These are phyloP conservation scores for Cremastinae sp. DNA, from an alignment of 2,888 invertebrate genomes.

Conservation along the genomic window DNA sequence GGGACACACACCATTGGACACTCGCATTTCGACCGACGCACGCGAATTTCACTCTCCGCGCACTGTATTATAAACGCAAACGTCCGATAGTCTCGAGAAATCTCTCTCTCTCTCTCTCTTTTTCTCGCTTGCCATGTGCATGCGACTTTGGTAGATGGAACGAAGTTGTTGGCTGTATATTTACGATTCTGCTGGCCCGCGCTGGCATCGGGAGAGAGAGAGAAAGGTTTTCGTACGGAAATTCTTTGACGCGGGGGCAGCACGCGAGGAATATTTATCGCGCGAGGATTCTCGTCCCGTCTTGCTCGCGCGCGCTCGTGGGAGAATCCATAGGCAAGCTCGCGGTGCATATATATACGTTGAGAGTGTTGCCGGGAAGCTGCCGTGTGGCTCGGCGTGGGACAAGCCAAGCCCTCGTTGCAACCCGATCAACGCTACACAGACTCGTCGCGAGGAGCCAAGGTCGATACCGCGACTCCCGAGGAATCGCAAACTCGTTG, in stretches of 20 bases:
- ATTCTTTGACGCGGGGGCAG: slow-evolving; percentile 64
- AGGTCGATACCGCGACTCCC: slow-evolving; percentile 56
- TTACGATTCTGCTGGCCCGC: slow-evolving; percentile 58
- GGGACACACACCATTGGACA: slow-evolving; percentile 57
- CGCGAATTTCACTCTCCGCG: slow-evolving; percentile 50
- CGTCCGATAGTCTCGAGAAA: slow-evolving; percentile 17
- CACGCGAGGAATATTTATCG: slow-evolving; percentile 66
- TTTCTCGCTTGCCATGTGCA: slow-evolving; percentile 18
- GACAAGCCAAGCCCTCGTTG: slow-evolving; percentile 45
- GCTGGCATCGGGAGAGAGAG: slow-evolving; percentile 36
- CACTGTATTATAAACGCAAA: slow-evolving; percentile 9
- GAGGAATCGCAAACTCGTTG: slow-evolving; percentile 61
- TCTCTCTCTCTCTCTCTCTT: slow-evolving; percentile 15
- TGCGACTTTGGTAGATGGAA: slow-evolving; percentile 55
- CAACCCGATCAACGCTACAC: slow-evolving; percentile 27
- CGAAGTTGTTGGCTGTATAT: slow-evolving; percentile 63
- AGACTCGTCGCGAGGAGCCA: slow-evolving; percentile 28
- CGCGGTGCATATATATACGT: not conserved
- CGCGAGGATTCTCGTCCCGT: slow-evolving; percentile 50
- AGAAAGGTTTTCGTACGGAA: slow-evolving; percentile 60
- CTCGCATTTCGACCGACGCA: slow-evolving; percentile 65
- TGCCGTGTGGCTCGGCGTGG: slow-evolving; percentile 46
- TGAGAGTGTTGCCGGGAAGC: slow-evolving; percentile 47
- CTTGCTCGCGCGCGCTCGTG: slow-evolving; percentile 28
- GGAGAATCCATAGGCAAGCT: slow-evolving; percentile 4